Base-by-base conservation (phyloP, 2,888 invertebrate genomes). In the Muscina levida region DNA sequence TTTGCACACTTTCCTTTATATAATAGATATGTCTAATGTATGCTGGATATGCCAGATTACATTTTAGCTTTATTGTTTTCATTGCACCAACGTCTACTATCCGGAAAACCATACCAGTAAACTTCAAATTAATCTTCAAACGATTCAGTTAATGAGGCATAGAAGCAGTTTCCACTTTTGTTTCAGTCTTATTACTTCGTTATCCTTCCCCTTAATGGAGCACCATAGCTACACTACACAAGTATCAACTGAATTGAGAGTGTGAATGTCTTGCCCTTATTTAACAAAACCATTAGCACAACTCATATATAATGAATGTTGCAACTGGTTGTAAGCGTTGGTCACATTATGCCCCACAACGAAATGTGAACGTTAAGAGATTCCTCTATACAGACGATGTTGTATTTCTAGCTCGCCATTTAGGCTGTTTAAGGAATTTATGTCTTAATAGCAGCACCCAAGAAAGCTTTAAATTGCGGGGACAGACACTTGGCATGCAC, bases 241-340 rank as follows among this genome's bases (percentile, higher is more conserved):
- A 76, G 51, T 39, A 59, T 39, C 51, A 59, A 31, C 57, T 31
- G 31, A 77, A 77, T 68, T 77, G 67, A 78, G 70, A 57, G 31
- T 39, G 13, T 44, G 10, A 44, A 44, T 44, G 44, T 44, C 4
- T 44, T 44, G 13, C 44, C 4, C 19, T 46, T 46, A 11, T 72
- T 72, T 72, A 62, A 72, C n/a, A 51, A 72, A 75, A 37, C 75
- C 79, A 79, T 75, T 79, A 75, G 67, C 56, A 72, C 46, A 72
- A 56, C 67, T 79, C 72, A 71, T 79, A 67, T 75, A 74, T 72
- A 59, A 59, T 39, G 39, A 65, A 65, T 17, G 62, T 44, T 78
- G 37, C 15, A 53, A 59, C 62, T 65, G 44, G 44, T 44, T 44
- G 42, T 10, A 17, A 10, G n/a, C 13, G 42, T 11, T 62, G 10